Base-by-base conservation (phyloP, 2,888 invertebrate genomes). In the Tinea semifulvella region DNA sequence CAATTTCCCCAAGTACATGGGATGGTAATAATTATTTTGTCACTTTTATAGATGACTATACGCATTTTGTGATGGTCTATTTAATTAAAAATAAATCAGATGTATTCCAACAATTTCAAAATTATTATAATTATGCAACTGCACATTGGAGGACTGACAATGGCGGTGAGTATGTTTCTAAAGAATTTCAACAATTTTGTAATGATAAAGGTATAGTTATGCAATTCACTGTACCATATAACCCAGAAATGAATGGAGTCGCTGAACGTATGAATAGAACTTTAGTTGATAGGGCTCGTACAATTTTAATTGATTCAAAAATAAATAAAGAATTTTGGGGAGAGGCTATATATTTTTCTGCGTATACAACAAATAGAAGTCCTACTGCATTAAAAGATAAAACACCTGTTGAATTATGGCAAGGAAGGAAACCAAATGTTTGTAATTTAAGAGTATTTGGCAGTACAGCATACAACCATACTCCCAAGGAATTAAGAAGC, bases 1-100 rank as follows among this genome's bases (percentile, higher is more conserved):
- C 49, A 17, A 47, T 46, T 13, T 42, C 35, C 28, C 50, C 46
- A 39, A 26, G 10, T 17, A 42, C 48, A 7, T 35, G 46, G 17
- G 46, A 53, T 13, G 46, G 46, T 7, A 40, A 44, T 17, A 47
- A 45, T 18, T 52, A 50, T 35, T 46, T 49, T 44, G 45, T 50
- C 7, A 48, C 49, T 11, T 52, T 52, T 36, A 51, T 51, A 18
- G 52, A 54, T 28, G 52, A 52, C 35, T 53, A 19, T 26, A 48
- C 47, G 14, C 48, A 50, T 14, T 49, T 48, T 45, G 28, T 36
- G 3, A 43, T 46, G 28, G 44, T 49, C 16, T 50, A 48, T 43
- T 44, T 51, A 40, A 13, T 49, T 2, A 45, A 44, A 38, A 38
- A 48, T 10, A 49, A 51, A 35, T 38, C 42, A 10, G 51, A 50